Evolutionary conservation across 1,140 invertebrate genomes (phyloP), one percentile per base, ranked within the genome.

Genomic region (Elysia chlorotica): DNA sequence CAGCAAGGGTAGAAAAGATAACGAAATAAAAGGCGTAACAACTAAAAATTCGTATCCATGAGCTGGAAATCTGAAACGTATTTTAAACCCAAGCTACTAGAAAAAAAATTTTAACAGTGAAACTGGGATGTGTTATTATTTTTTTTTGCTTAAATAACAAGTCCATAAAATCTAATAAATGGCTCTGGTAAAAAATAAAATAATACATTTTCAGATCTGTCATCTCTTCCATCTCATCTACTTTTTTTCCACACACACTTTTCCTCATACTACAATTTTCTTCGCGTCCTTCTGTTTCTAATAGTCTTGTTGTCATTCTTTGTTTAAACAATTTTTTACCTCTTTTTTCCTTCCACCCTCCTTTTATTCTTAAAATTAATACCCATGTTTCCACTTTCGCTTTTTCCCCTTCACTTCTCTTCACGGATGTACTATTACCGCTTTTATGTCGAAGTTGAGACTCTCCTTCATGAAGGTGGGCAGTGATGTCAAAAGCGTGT

Each of bases 391-490:
- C 4, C 10, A 25, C n/a, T n/a, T 65, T 5, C 14, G 62, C 5
- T 65, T 5, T 1, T 1, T 65, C 19, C 48, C 28, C 14, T 21
- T 63, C 33, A 23, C 10, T 30, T 31, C 31, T 31, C 31, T 35
- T 63, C 14, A 63, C 25, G 6, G 17, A 57, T 19, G 2, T 38
- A 31, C 71, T 76, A 84, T n/a, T n/a, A 95, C 94, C 87, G 92
- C 89, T 87, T 95, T 79, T 33, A 98, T 94, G 81, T 96, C 91
- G 80, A 93, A 96, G 77, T 93, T 89, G 19, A 98, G 89, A 69
- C 98, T 94, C 79, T 93, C 92, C 80, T 96, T 94, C 91, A 98
- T 93, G 86, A 96, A 99, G 0, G 93, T 95, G n/a, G 97, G 97
- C 72, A 99, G 89, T 81, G 96, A 94, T 85, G 96, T 95, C 65